Conservation (phyloP, 2,797 vertebrate genomes). For the Lates japonicus region DNA sequence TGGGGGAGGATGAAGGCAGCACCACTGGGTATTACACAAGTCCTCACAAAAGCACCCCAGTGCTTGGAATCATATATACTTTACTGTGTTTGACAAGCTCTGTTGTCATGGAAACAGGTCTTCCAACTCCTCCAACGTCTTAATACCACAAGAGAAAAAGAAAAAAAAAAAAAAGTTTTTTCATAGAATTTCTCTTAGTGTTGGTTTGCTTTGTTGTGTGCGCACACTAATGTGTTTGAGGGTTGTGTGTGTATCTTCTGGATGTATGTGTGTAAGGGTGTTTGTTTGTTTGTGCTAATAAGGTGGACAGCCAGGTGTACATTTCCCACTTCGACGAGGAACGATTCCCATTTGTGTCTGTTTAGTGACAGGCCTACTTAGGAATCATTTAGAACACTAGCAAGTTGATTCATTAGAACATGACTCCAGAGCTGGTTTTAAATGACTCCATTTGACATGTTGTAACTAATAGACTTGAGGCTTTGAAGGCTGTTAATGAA, state of each 20-base stretch:
- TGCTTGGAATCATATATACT: constrained; percentile 70
- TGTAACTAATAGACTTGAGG: constrained; percentile 73
- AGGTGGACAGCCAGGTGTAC: background rate
- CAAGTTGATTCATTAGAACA: constrained; percentile 70
- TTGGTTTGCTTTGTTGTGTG: background rate
- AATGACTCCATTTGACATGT: constrained; percentile 77
- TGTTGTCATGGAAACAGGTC: constrained; percentile 83
- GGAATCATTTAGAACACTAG: constrained; percentile 65
- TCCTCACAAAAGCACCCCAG: constrained; percentile 49
- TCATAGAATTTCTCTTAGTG: constrained; percentile 8
- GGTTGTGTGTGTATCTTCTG: background rate
- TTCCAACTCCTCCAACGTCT: constrained; percentile 58
- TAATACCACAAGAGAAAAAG: constrained; percentile 33
- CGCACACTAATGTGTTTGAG: background rate
- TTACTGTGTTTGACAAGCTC: constrained; percentile 71
- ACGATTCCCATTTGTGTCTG: constrained; percentile 18
- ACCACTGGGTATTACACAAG: constrained; percentile 75
- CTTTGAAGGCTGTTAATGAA: constrained; percentile 80
- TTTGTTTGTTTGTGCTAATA: constrained; percentile 3
- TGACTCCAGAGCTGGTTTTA: constrained; percentile 62
- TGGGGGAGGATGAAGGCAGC: constrained; percentile 61
- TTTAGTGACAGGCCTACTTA: constrained; percentile 42
- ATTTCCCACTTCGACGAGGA: constrained; percentile 6
- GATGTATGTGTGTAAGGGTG: background rate
- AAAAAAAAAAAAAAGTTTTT: background rate